phyloP scores from a whole-genome alignment of 2,888 invertebrate genomes.

The Celastrina argiolus region DNA sequence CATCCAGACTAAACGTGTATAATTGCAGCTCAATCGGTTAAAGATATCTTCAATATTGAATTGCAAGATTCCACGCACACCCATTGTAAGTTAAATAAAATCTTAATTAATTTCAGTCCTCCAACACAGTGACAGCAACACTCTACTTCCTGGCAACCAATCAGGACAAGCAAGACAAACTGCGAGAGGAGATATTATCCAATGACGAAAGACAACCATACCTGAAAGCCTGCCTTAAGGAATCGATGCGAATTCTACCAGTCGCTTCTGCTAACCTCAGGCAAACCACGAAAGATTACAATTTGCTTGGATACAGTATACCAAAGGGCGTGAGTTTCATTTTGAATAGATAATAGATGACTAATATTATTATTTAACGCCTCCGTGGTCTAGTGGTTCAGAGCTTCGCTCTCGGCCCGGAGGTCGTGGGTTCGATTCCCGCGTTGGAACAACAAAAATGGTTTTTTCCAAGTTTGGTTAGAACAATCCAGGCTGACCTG shows the following conservation, averaged over 20 bases:
- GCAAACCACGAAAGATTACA: constrained; percentile 70
- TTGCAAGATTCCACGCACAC: no score
- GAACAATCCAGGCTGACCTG: no score
- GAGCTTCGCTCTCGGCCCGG: no score
- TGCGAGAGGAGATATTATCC: constrained; percentile 75
- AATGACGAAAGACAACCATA: constrained; percentile 68
- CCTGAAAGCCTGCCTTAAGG: constrained; percentile 84
- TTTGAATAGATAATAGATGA: no score
- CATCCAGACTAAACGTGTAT: no score
- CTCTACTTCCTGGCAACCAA: constrained; percentile 81
- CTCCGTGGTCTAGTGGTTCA: no score
- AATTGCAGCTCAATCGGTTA: no score
- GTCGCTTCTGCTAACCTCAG: constrained; percentile 78
- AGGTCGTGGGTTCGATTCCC: no score
- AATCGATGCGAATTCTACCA: constrained; percentile 81
- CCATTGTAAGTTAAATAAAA: no score
- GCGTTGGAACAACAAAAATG: no score
- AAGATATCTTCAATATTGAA: no score
- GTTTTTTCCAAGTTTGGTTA: no score
- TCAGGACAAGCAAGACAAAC: constrained; percentile 79
- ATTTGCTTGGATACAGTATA: constrained; percentile 80
- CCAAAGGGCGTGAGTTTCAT: constrained; percentile 74
- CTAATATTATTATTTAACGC: background rate
- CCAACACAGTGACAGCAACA: constrained; percentile 72
- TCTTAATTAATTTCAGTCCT: constrained; percentile 58